These are phyloP conservation scores for Hydrotaea diabolus DNA, from an alignment of 2,888 invertebrate species.

Conservation along the genomic window DNA sequence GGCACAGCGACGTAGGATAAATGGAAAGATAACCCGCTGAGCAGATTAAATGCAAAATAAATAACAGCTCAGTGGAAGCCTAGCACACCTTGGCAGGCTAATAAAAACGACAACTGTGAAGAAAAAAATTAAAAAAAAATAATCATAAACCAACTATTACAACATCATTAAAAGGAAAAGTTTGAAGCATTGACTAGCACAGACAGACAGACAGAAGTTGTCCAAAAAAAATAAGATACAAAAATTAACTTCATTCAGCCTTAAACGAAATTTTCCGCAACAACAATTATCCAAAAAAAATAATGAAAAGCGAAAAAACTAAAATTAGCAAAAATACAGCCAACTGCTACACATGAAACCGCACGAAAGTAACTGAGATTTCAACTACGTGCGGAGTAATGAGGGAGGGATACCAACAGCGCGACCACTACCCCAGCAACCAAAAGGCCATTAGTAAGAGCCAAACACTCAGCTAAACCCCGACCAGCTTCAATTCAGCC, in stretches of 20 bases:
- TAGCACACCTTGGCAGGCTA: no score
- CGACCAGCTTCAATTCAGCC: no score
- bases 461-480: background rate
- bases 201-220: background rate
- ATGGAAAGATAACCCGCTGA: slow-evolving; percentile 2
- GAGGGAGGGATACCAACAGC: background rate
- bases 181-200: background rate
- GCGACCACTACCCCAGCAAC: background rate
- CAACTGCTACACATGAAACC: background rate
- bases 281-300: background rate
- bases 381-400: background rate
- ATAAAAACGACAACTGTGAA: background rate
- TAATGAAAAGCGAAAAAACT: background rate
- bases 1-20: no score
- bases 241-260: background rate
- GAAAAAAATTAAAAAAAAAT: background rate
- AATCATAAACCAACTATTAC: background rate
- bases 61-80: no score
- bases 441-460: background rate
- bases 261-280: background rate
- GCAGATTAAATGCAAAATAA: background rate
- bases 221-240: background rate
- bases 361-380: background rate
- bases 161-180: background rate
- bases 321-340: no score